phyloP scores from a whole-genome alignment of 2,113 vertebrate species.

The Eira barbara region DNA sequence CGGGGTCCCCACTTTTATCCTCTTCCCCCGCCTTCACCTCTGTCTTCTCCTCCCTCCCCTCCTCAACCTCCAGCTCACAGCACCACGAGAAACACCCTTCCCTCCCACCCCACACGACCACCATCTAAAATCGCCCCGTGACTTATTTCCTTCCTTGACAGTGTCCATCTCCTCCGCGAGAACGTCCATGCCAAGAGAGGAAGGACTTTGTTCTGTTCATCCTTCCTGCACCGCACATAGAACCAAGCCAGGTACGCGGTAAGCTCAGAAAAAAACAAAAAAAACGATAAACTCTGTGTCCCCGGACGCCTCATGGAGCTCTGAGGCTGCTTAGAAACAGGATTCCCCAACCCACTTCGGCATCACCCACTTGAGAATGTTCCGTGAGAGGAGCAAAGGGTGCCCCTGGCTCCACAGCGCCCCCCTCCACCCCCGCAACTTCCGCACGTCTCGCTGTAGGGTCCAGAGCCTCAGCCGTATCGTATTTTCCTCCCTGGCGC shows the following conservation, averaged over 20 bases:
- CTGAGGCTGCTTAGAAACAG: background rate
- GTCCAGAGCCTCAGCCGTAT: background rate
- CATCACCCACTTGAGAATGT: rapidly evolving
- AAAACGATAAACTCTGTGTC: too few species aligned
- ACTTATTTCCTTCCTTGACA: background rate
- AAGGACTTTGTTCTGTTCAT: background rate
- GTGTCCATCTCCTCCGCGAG: background rate
- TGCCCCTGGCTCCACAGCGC: background rate
- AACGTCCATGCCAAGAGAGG: background rate
- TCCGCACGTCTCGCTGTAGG: rapidly evolving
- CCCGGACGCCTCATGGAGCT: background rate
- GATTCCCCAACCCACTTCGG: background rate
- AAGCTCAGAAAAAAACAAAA: background rate
- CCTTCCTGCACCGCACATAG: background rate
- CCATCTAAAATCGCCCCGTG: background rate
- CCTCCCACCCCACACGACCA: too few species aligned
- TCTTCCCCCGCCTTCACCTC: background rate
- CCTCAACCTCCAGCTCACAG: too few species aligned
- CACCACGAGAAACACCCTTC: background rate
- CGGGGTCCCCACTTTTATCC: background rate
- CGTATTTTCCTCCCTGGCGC: background rate
- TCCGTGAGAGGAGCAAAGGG: background rate
- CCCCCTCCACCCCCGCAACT: background rate
- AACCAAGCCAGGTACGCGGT: background rate
- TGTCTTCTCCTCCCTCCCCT: too few species aligned